Base-by-base conservation (phyloP, 2,888 invertebrate species). In the Pardosa pseudoannulata region DNA sequence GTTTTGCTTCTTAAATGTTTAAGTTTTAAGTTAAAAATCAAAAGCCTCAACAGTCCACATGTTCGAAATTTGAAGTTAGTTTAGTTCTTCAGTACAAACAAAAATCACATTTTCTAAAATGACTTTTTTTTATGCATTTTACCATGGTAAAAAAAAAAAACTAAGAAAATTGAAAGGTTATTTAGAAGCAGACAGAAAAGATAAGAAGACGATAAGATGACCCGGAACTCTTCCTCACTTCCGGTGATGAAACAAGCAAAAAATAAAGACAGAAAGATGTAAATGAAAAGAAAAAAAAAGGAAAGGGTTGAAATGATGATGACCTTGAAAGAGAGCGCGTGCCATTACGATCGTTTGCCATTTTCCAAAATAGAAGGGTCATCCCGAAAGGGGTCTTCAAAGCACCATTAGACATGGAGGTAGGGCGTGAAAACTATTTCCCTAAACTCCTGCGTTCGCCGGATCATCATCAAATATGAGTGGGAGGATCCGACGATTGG, bases 391-490 rank as follows among this genome's bases (percentile, higher is more conserved):
- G 46, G 19, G 32, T 67, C 67, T 32, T 67, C 67, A 67, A 19
- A 67, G 5, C 11, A 1, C 19, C 36, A 67, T 31, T 31, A 67
- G 28, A 36, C 36, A 19, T 32, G 67, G 39, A 23, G n/a, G 39
- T 39, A 50, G 81, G 64, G 72, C 36, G 83, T 23, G 65, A n/a
- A 16, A 28, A 56, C 50, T 73, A 83, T 67, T 83, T 64, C 78
- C 50, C 36, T 83, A 78, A 80, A 78, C 83, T 67, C 76, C 70
- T 31, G 32, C 65, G 71, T 75, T 72, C 46, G 72, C 70, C 31
- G 19, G 72, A 83, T 72, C 72, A 78, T 76, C 83, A 83, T 83
- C 83, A 78, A 78, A 83, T 83, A 65, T 70, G 74, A 71, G 70
- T 83, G 68, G 83, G 72, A 67, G 72, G 72, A 23, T 31, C 27